Evolutionary conservation across 2,888 invertebrate species (phyloP), one percentile per base, ranked within the genome.

Genomic region (Pheosia gnoma): DNA sequence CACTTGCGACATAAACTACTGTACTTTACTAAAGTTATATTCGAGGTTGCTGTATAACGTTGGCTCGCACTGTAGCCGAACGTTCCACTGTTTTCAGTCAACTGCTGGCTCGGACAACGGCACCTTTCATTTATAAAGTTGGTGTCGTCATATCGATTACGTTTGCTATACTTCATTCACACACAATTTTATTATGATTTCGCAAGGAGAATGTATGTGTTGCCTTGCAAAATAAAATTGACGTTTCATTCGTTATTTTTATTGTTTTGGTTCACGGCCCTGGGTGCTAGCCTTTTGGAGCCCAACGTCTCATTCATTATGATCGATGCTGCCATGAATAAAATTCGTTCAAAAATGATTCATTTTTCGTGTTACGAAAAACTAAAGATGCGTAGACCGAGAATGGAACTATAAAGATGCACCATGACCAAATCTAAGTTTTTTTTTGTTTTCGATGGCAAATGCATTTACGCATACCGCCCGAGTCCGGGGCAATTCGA

Each of bases 61-160:
- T 93, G 93, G 86, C 91, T 90, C 91, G 71, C 93, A 93, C 93
- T 93, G 93, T 88, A 93, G 90, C 93, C 93, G 93, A 93, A 93
- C 93, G 93, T 86, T 81, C 79, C 75, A 75, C 81, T 74, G 83
- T 75, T 73, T 82, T 77, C 70, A 72, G 79, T 88, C 86, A 87
- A 93, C 92, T 93, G 90, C 80, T 83, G 80, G 81, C 70, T 77
- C 74, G 69, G 74, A 72, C 81, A 78, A 80, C 79, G 77, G 80
- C 82, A 80, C 87, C 90, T 89, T 88, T 90, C 90, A 91, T 92
- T 92, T 93, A 93, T 93, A 92, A 91, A 88, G 87, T 88, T 81
- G 81, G 84, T 92, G 91, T 90, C 91, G 91, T 91, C 92, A 93
- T 89, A 90, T 91, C 89, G 91, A 91, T 90, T 90, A 82, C 84